Base-by-base conservation (phyloP, 2,113 vertebrate species). In the Callospermophilus lateralis region DNA sequence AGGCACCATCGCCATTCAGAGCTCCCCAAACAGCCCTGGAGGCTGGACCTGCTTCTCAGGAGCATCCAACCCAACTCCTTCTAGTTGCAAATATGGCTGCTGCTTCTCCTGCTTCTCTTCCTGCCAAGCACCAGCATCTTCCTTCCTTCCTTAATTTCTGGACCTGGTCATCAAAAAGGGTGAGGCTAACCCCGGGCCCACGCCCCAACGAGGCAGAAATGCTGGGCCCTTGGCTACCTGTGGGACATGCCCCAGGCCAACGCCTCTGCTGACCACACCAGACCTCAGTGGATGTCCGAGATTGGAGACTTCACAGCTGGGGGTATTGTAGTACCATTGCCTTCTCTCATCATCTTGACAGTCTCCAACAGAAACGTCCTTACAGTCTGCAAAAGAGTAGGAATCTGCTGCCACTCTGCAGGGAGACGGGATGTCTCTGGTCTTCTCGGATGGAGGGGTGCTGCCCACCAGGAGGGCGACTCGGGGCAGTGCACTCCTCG, bases 1-100 rank as follows among this genome's bases (percentile, higher is more conserved):
- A 1, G 24, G 15, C 28, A 8, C 16, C 8, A 30, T 1, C 3
- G 28, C 0, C 4, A 63, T 13, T 26, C 6, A 45, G 45, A 28
- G 34, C n/a, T 32, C 24, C 28, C 67, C 79, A 39, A 22, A 81
- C 0, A 1, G 72, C 16, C 58, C 30, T 19, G 15, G 30, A 68
- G 19, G 28, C 13, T 9, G 6, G 30, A 4, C 3, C 10, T 63
- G 22, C 48, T 73, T 55, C 30, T 58, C 28, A 7, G 15, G 45
- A 32, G 8, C 42, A 19, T 34, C 68, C 16, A 4, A 48, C 55
- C 79, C 26, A 37, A 92, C 32, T 32, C 37, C 16, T 8, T 63
- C 42, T 32, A n/a, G n/a, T 19, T 58, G 26, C n/a, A 84, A 16
- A 77, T 0, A 0, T 15, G 15, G 58, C 4, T n/a, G 42, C 42